These are phyloP conservation scores for Corydoras sp. DNA, from an alignment of 2,113 vertebrate genomes.

Conservation along the genomic window DNA sequence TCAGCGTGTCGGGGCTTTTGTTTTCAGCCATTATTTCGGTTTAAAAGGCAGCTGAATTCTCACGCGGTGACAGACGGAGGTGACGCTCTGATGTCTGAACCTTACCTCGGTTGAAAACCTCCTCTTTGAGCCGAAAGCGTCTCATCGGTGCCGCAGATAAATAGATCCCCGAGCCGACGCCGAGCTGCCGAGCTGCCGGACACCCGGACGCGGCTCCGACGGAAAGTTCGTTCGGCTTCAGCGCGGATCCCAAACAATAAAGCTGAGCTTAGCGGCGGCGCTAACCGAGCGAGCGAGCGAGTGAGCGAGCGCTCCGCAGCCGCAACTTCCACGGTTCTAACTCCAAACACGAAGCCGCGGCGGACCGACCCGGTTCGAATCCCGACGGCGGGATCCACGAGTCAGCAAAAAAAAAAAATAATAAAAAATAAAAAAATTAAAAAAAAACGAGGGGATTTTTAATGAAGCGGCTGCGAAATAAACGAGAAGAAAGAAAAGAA, in stretches of 20 bases:
- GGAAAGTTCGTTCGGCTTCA: slow-evolving; percentile 7
- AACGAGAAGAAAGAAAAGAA: neutral
- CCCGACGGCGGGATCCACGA: too few species aligned
- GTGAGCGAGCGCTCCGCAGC: neutral
- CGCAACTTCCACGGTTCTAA: neutral
- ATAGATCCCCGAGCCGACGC: neutral
- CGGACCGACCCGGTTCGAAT: too few species aligned
- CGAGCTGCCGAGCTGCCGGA: neutral
- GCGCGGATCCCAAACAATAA: neutral
- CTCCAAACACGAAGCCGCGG: neutral
- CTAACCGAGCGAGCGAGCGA: slow-evolving; percentile 4
- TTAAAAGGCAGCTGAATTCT: too few species aligned
- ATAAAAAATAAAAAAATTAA: too few species aligned
- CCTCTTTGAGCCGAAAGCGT: neutral
- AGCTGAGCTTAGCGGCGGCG: neutral
- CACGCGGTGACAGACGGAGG: too few species aligned
- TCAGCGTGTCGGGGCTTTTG: too few species aligned
- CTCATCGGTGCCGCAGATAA: neutral
- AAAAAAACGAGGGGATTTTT: too few species aligned
- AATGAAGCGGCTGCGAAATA: too few species aligned
- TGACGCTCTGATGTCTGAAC: too few species aligned
- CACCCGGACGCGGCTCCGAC: neutral
- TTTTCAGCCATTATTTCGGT: too few species aligned
- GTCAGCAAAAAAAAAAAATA: too few species aligned
- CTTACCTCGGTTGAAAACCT: slow-evolving; percentile 6